These are phyloP conservation scores for Cercocebus atys DNA, from an alignment of 2,113 vertebrate species.

Conservation along the genomic window DNA sequence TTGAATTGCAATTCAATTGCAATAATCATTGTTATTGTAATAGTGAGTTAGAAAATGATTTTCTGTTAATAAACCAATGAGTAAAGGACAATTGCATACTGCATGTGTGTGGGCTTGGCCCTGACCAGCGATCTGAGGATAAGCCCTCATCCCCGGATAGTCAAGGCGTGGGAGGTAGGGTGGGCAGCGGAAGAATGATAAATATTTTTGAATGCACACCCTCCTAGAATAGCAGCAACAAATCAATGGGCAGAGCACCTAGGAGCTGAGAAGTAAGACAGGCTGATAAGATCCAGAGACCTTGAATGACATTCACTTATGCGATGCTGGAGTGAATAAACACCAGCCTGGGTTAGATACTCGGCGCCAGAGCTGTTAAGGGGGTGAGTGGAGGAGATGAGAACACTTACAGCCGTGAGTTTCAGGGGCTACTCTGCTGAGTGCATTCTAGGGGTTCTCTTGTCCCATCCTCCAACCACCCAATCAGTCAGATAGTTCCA, in stretches of 20 bases:
- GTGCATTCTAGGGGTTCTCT: background rate
- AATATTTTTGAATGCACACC: rapidly evolving
- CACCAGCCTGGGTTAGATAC: rapidly evolving
- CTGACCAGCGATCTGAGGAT: background rate
- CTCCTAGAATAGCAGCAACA: background rate
- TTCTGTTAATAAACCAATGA: slow-evolving; percentile 26
- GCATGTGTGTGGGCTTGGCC: rapidly evolving
- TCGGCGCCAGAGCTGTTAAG: rapidly evolving
- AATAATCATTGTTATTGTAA: background rate
- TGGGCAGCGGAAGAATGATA: rapidly evolving
- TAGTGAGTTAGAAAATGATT: background rate
- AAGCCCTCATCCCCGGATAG: background rate
- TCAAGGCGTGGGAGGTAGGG: rapidly evolving
- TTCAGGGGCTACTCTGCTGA: rapidly evolving
- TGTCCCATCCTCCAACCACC: rapidly evolving
- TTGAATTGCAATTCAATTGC: background rate
- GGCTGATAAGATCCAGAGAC: rapidly evolving
- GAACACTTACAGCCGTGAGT: rapidly evolving
- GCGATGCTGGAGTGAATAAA: background rate
- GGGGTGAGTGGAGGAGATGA: rapidly evolving
- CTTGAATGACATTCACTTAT: rapidly evolving
- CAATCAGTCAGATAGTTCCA: rapidly evolving
- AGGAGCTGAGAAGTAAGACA: rapidly evolving
- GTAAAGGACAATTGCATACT: rapidly evolving
- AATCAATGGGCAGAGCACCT: rapidly evolving